Evolutionary conservation across 2,797 vertebrate species (phyloP), one percentile per base, ranked within the genome.

Genomic region (Heterohyrax brucei): DNA sequence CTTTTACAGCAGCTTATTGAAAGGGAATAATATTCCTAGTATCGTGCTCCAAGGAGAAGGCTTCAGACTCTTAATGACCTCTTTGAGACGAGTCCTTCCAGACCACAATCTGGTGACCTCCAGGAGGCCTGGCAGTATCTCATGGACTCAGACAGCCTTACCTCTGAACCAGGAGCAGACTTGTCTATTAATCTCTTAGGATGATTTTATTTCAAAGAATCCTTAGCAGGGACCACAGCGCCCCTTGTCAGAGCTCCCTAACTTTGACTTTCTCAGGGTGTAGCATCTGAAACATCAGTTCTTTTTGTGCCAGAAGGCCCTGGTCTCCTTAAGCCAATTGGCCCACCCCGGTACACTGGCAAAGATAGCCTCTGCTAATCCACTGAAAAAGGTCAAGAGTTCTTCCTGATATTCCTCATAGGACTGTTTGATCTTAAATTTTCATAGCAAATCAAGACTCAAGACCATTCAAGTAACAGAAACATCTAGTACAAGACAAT

Each of bases 141-240:
- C 12, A 76, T 44, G 82, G 72, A 53, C 22, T n/a, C 50, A 79
- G 10, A 66, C 5, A 28, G 21, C 7, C 33, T 81, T 33, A 44
- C 19, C 28, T 62, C 44, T 61, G 24, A 86, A n/a, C 44, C 80
- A 64, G n/a, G 84, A 22, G 18, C 9, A 70, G 33, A 14, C n/a
- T 75, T 39, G 28, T 16, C 72, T n/a, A 78, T 22, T 73, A 87
- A 90, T 77, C 33, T 39, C 73, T 56, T 62, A 48, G 16, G 46
- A 24, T 14, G 77, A 86, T 73, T 92, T 80, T 72, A 46, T 66
- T 84, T 93, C 70, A 76, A 86, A 85, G 53, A 10, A 59, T 18
- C 19, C 18, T 82, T 64, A 68, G 66, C 82, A 72, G 68, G 14
- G 8, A 79, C 10, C 9, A 28, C 46, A 87, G 62, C 30, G 21